Evolutionary conservation across 2,797 vertebrate genomes (phyloP).

Genomic region (Amphiprion clarkii): DNA sequence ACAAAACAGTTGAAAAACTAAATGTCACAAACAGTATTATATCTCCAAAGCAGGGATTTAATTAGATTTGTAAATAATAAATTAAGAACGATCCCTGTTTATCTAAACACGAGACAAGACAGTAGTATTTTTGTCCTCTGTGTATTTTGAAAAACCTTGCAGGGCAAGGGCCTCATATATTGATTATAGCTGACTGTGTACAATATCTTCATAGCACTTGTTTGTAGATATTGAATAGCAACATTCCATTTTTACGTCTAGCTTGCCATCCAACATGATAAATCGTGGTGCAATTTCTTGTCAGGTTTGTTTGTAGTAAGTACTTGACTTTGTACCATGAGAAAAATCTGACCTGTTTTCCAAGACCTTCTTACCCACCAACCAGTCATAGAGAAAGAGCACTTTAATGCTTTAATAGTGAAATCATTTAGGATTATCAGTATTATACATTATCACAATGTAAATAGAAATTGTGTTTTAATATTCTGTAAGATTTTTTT

Average conservation of each 20-base stretch:
- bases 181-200: conserved; percentile 65
- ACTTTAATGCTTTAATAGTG: conserved; percentile 83
- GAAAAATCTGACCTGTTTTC: conserved; percentile 34
- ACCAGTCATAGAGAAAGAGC: conserved; percentile 74
- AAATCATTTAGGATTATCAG: conserved; percentile 79
- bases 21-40: conserved; percentile 80
- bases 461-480: conserved; percentile 78
- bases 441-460: conserved; percentile 82
- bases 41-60: conserved; percentile 47
- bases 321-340: conserved; percentile 47
- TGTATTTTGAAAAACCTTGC: conserved; percentile 82
- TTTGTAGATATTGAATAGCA: conserved; percentile 65
- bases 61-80: conserved; percentile 51
- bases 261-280: conserved; percentile 39
- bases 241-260: conserved; percentile 72
- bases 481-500: conserved; percentile 76
- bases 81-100: conserved; percentile 41
- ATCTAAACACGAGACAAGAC: conserved; percentile 41
- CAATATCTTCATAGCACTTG: conserved; percentile 64
- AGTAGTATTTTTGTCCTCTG: conserved; percentile 50
- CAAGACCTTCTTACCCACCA: conserved; percentile 31
- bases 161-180: conserved; percentile 79
- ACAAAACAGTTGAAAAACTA: conserved; percentile 43
- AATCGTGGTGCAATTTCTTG: conserved; percentile 23
- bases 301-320: conserved; percentile 29